A percentile compares a stretch with the other conserved stretches of the same genome.
These are phyloP conservation scores for Muscidifurax raptorellus DNA, from an alignment of 1,140 invertebrate species.

Conservation along the genomic window DNA sequence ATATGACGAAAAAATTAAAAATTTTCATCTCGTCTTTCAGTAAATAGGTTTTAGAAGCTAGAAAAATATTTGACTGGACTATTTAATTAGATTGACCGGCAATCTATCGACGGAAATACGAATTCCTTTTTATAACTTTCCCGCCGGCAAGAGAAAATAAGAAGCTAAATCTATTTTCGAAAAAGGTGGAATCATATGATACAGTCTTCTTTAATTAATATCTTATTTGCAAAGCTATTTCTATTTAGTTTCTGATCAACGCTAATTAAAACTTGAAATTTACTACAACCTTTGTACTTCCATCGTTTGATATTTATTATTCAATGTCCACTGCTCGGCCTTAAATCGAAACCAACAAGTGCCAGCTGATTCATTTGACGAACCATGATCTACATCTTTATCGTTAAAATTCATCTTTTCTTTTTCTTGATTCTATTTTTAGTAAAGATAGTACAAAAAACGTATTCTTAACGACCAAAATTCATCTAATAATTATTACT, in stretches of 20 bases:
- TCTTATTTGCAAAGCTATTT: not conserved
- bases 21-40: not conserved
- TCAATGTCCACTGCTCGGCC: not conserved
- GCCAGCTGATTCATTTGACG: not conserved
- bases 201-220: conserved; percentile 8
- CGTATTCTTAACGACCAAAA: not conserved
- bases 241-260: conserved; percentile 15
- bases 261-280: conserved; percentile 34
- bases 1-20: not conserved
- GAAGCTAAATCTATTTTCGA: conserved; percentile 12
- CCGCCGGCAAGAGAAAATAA: not conserved
- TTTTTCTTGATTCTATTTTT: conserved; percentile 24
- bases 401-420: conserved; percentile 54
- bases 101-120: conserved; percentile 31
- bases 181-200: conserved; percentile 14
- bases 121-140: conserved; percentile 7
- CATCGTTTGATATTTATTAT: conserved; percentile 14
- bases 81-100: conserved; percentile 48
- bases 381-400: conserved; percentile 4
- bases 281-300: not conserved
- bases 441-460: conserved; percentile 11
- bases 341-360: not conserved
- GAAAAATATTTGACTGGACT: conserved; percentile 39
- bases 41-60: conserved; percentile 25
- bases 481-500: not conserved